phyloP scores from a whole-genome alignment of 2,888 invertebrate species.

The Amphipyra berbera region DNA sequence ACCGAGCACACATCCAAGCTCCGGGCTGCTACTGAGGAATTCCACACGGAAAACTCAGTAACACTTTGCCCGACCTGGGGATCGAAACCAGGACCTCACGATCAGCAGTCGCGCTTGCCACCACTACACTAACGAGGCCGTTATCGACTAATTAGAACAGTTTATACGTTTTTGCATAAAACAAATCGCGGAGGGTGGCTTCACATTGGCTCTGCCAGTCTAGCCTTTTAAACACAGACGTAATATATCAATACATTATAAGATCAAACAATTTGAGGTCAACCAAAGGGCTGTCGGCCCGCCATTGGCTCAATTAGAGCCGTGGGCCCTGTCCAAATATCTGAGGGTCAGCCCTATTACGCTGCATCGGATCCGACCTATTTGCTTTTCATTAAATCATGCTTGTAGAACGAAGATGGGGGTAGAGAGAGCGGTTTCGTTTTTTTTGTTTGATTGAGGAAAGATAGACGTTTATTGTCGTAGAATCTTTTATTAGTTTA shows the following conservation, averaged over 20 bases:
- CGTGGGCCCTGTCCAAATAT: conserved; percentile 54
- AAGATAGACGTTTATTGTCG: conserved; percentile 10
- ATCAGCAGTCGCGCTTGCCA: too few species aligned
- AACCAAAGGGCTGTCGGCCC: conserved; percentile 3
- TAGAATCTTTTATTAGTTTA: too few species aligned
- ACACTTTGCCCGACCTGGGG: too few species aligned
- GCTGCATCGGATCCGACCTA: conserved; percentile 55
- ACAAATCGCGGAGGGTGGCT: too few species aligned
- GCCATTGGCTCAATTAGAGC: conserved; percentile 53
- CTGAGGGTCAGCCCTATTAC: conserved; percentile 56
- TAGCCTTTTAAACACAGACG: neutral
- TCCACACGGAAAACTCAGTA: too few species aligned
- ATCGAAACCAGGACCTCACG: too few species aligned
- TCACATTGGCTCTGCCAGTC: neutral
- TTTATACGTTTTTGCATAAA: too few species aligned
- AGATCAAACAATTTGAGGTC: conserved; percentile 46
- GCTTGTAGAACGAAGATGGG: conserved; percentile 44
- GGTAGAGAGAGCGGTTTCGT: conserved; percentile 14
- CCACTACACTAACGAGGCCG: too few species aligned
- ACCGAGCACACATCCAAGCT: too few species aligned
- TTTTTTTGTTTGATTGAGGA: too few species aligned
- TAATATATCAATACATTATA: conserved; percentile 36
- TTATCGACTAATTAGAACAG: too few species aligned
- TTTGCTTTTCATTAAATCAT: conserved; percentile 69
- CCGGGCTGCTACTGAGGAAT: too few species aligned